phyloP scores from a whole-genome alignment of 2,797 vertebrate species.

The Neosilurus mollespiculum region DNA sequence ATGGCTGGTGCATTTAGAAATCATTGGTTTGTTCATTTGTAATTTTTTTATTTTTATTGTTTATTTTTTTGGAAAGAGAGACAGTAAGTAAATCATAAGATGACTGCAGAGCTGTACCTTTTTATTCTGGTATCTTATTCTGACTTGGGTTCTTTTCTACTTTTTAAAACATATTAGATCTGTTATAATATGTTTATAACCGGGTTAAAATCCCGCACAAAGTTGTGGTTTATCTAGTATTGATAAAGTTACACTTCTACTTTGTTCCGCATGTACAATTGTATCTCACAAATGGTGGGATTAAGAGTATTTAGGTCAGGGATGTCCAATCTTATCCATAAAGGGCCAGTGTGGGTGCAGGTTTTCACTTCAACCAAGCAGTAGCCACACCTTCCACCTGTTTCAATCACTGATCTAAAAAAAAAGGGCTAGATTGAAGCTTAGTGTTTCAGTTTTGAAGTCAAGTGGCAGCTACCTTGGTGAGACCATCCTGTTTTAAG shows the following conservation, averaged over 20 bases:
- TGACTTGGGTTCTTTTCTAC: neutral
- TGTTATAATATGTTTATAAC: neutral
- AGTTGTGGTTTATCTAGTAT: neutral
- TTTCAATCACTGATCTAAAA: too few species aligned
- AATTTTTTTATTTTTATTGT: neutral
- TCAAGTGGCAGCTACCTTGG: too few species aligned
- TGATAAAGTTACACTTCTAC: neutral
- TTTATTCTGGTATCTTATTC: neutral
- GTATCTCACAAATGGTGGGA: conserved; percentile 6
- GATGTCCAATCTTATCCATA: too few species aligned
- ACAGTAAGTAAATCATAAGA: neutral
- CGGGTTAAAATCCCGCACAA: neutral
- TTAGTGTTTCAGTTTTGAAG: too few species aligned
- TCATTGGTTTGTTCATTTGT: neutral
- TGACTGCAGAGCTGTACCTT: neutral
- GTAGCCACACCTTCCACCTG: too few species aligned
- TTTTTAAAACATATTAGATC: neutral
- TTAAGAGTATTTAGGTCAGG: neutral
- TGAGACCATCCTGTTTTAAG: too few species aligned
- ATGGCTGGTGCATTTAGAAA: neutral
- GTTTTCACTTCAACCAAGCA: too few species aligned
- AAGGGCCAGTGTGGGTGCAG: too few species aligned
- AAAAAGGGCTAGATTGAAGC: too few species aligned
- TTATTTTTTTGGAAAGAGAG: neutral
- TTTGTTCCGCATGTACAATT: neutral